These are phyloP conservation scores for Sebastes taczanowskii DNA, from an alignment of 2,797 vertebrate species.

Conservation along the genomic window DNA sequence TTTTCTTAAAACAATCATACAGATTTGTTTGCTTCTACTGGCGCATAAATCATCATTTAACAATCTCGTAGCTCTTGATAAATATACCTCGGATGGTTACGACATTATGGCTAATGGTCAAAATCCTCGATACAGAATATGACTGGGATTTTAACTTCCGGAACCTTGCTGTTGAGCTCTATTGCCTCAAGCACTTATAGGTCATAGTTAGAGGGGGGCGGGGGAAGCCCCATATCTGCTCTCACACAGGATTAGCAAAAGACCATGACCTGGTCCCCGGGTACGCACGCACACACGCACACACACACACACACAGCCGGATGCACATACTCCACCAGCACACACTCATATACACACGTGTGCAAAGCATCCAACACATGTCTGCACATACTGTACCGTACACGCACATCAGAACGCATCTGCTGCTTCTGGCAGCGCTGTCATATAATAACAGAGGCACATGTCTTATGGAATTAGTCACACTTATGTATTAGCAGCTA, in stretches of 20 bases:
- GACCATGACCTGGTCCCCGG: conserved; percentile 30
- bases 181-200: conserved; percentile 43
- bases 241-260: conserved; percentile 63
- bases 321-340: conserved; percentile 15
- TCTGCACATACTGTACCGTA: conserved; percentile 16
- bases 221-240: conserved; percentile 42
- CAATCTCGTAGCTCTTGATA: not conserved
- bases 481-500: not conserved
- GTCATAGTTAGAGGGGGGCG: conserved; percentile 40
- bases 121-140: not conserved
- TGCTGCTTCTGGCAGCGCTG: conserved; percentile 22
- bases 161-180: not conserved
- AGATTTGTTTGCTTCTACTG: not conserved
- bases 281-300: conserved; percentile 2
- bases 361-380: conserved; percentile 15
- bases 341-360: conserved; percentile 1
- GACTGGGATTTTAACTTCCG: not conserved
- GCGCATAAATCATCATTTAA: not conserved
- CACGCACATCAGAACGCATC: conserved; percentile 7
- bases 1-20: not conserved
- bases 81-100: not conserved
- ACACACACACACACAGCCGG: conserved; percentile 7
- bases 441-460: not conserved
- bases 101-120: not conserved
- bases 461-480: not conserved